Evolutionary conservation across 2,888 invertebrate species (phyloP).

Genomic region (Troilus luridus): DNA sequence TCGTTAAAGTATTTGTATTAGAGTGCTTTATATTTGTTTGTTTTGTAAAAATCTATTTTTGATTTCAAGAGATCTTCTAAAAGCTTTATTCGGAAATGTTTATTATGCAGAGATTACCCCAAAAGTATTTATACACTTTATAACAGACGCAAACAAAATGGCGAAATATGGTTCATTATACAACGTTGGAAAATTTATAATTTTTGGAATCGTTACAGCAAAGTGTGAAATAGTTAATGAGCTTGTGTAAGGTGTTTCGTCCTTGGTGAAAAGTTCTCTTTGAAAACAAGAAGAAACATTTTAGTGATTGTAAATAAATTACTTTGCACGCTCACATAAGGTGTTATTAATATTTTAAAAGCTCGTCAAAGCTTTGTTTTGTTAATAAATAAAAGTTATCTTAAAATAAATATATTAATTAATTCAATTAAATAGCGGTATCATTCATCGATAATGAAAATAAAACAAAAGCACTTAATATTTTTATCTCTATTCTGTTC

Average conservation of each 20-base stretch:
- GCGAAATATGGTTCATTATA: neutral
- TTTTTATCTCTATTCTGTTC: no score
- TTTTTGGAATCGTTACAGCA: neutral
- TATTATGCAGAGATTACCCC: no score
- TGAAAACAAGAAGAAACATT: conserved; percentile 5
- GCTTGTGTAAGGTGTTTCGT: neutral
- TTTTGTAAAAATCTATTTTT: no score
- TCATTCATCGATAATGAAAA: neutral
- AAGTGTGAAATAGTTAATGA: neutral
- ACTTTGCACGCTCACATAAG: neutral
- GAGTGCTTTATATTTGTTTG: no score
- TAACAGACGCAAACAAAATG: no score
- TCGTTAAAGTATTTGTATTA: no score
- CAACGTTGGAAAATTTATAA: neutral
- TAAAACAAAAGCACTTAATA: neutral
- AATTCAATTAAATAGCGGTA: neutral
- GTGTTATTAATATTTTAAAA: neutral
- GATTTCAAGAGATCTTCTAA: no score
- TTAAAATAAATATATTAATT: neutral
- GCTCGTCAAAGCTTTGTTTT: neutral
- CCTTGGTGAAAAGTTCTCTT: neutral
- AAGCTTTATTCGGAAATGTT: no score
- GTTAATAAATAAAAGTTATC: neutral
- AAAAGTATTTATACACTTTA: no score
- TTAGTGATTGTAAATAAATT: neutral